Percentiles rank a stretch among this genome's conserved stretches.
Evolutionary conservation across 2,113 vertebrate species (phyloP).

Genomic region (Psittacara wagleri): DNA sequence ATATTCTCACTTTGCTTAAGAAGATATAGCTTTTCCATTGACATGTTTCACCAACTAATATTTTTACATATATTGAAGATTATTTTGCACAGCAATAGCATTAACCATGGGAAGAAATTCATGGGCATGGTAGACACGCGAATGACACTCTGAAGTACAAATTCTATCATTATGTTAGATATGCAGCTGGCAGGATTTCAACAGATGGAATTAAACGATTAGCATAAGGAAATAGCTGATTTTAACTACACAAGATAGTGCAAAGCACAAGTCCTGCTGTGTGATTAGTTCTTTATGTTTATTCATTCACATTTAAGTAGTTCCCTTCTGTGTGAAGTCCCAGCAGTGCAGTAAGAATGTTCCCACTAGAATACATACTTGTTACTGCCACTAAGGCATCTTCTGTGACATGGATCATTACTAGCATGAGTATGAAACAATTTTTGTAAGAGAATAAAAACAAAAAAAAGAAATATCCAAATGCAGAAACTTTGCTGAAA

Average conservation of each 20-base stretch:
- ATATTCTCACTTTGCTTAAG: neutral
- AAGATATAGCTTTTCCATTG: neutral
- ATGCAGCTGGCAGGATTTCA: conserved; percentile 25
- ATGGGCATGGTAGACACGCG: neutral
- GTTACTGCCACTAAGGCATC: neutral
- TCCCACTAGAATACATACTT: neutral
- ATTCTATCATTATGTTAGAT: neutral
- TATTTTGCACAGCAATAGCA: neutral
- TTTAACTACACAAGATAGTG: conserved; percentile 46
- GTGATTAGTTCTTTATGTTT: conserved; percentile 59
- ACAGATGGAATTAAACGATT: conserved; percentile 65
- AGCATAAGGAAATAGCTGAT: conserved; percentile 22
- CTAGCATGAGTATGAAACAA: neutral
- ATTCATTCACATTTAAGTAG: conserved; percentile 51
- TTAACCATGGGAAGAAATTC: neutral
- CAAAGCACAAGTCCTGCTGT: conserved; percentile 51
- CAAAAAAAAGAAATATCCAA: neutral
- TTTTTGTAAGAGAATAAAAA: neutral
- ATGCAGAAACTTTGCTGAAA: neutral
- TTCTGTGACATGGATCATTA: neutral
- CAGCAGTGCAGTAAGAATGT: conserved; percentile 1
- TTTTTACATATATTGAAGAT: neutral
- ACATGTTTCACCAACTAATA: neutral
- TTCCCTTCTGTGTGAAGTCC: conserved; percentile 33
- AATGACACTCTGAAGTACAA: neutral